Evolutionary conservation across 2,888 invertebrate species (phyloP).

Genomic region (Escarpia spicata): DNA sequence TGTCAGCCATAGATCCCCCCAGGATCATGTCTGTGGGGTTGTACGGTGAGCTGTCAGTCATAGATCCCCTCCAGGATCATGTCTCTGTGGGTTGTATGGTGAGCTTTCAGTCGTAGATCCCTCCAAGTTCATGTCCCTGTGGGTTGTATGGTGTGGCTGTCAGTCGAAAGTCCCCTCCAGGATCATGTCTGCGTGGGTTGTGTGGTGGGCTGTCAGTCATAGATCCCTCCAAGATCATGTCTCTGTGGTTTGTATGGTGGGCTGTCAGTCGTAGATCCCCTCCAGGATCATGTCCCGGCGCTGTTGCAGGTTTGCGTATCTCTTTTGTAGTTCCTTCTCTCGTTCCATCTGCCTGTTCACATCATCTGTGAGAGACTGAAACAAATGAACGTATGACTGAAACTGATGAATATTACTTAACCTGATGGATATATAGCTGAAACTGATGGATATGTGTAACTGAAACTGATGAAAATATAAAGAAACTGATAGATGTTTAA

Average conservation of each 20-base stretch:
- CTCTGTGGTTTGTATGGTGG: conserved; percentile 14
- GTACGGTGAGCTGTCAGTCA: neutral
- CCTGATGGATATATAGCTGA: neutral
- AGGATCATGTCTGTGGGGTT: neutral
- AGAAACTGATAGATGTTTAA: neutral
- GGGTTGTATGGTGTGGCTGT: neutral
- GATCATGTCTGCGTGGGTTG: conserved; percentile 19
- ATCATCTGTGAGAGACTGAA: conserved; percentile 86
- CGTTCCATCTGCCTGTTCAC: conserved; percentile 90
- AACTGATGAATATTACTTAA: neutral
- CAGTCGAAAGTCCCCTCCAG: neutral
- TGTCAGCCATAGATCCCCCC: neutral
- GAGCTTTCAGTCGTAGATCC: neutral
- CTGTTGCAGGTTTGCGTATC: conserved; percentile 76
- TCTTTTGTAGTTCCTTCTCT: conserved; percentile 86
- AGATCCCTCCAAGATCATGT: neutral
- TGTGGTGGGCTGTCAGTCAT: neutral
- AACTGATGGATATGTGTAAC: conserved; percentile 20
- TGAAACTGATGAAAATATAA: neutral
- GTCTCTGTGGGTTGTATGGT: conserved; percentile 21
- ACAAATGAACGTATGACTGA: conserved; percentile 34
- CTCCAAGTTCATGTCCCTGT: conserved; percentile 18
- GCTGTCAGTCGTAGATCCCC: neutral
- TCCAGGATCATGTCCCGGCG: conserved; percentile 25
- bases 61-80: neutral